Evolutionary conservation across 2,797 vertebrate genomes (phyloP).

Genomic region (Syngnathus acus): DNA sequence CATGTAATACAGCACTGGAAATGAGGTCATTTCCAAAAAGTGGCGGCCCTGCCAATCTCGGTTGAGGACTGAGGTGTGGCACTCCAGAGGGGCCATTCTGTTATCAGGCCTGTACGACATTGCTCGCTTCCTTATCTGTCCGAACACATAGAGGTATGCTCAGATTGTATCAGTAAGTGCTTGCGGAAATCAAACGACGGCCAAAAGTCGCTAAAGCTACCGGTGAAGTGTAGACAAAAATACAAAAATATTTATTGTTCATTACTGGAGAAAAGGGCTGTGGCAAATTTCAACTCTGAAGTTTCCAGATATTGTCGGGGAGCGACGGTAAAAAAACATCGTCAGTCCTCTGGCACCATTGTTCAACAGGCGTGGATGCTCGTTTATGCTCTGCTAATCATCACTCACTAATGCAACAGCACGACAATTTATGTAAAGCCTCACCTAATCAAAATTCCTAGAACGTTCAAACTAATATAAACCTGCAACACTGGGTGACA

Average conservation of each 20-base stretch:
- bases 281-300: constrained; percentile 44
- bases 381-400: constrained; percentile 53
- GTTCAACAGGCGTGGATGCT: constrained; percentile 54
- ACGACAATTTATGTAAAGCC: constrained; percentile 22
- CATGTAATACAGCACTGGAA: constrained; percentile 16
- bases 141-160: constrained; percentile 55
- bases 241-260: constrained; percentile 67
- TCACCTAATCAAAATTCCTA: constrained; percentile 39
- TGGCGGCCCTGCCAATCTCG: constrained; percentile 34
- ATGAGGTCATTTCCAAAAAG: constrained; percentile 49
- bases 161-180: constrained; percentile 60
- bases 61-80: constrained; percentile 33
- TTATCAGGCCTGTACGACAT: constrained; percentile 53
- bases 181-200: constrained; percentile 64
- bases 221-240: constrained; percentile 34
- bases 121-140: constrained; percentile 66
- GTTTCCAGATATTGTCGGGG: constrained; percentile 74
- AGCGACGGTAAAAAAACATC: constrained; percentile 63
- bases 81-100: constrained; percentile 36
- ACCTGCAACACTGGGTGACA: constrained; percentile 23
- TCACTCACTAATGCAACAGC: constrained; percentile 32
- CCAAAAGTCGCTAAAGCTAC: constrained; percentile 40
- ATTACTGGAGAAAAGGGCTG: constrained; percentile 41
- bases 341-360: constrained; percentile 61
- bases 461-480: constrained; percentile 32